phyloP scores from a whole-genome alignment of 2,113 vertebrate genomes.

The Carassius auratus region DNA sequence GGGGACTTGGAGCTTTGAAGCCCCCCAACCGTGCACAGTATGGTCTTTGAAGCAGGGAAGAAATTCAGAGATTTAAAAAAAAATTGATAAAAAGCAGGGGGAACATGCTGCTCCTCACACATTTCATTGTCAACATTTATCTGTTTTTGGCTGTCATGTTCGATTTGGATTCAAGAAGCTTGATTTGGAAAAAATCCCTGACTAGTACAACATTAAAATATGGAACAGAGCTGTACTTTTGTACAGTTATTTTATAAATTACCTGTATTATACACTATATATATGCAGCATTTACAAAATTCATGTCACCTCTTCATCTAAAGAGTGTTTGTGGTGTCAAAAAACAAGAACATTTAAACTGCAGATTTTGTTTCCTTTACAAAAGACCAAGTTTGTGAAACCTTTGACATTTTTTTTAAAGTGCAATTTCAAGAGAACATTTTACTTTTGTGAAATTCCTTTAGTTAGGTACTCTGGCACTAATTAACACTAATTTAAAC shows the following conservation, averaged over 20 bases:
- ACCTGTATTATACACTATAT: background rate
- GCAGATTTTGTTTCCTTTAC: background rate
- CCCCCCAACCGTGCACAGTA: slow-evolving; percentile 81
- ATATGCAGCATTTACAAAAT: background rate
- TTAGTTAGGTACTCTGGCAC: background rate
- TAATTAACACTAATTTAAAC: background rate
- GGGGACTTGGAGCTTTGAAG: slow-evolving; percentile 82
- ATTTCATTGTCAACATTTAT: slow-evolving; percentile 59
- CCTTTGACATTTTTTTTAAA: too few species aligned
- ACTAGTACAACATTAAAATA: background rate
- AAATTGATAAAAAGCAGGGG: slow-evolving; percentile 58
- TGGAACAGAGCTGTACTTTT: background rate
- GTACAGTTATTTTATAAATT: background rate
- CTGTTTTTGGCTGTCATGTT: slow-evolving; percentile 46
- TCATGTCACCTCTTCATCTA: background rate
- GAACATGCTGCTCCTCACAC: slow-evolving; percentile 64
- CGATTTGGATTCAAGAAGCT: slow-evolving; percentile 38
- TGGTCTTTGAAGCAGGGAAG: slow-evolving; percentile 78
- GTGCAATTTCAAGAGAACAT: too few species aligned
- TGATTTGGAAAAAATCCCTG: slow-evolving; percentile 40
- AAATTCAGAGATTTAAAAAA: slow-evolving; percentile 75
- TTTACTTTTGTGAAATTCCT: background rate
- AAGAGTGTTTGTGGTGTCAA: background rate
- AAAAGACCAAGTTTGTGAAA: too few species aligned
- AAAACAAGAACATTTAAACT: background rate